Percentiles rank a stretch among this genome's conserved stretches.
Evolutionary conservation across 1,140 invertebrate genomes (phyloP).

Genomic region (Helicoverpa zea): DNA sequence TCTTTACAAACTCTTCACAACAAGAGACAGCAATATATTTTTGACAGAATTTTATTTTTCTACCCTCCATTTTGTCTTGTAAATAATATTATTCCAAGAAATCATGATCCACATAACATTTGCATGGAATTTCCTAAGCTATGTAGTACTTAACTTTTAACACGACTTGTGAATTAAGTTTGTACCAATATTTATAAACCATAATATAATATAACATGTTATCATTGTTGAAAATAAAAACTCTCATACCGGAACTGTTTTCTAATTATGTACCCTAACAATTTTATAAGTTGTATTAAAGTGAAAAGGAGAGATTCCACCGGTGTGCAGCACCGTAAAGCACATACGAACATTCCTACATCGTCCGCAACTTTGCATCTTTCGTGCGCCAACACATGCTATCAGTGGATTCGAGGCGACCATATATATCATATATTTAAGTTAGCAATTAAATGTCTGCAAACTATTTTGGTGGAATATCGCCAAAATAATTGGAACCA

Average conservation of each 20-base stretch:
- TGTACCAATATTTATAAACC: conserved; percentile 45
- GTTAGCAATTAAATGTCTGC: too few species aligned
- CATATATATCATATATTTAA: too few species aligned
- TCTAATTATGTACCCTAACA: conserved; percentile 43
- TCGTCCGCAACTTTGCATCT: too few species aligned
- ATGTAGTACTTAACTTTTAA: conserved; percentile 38
- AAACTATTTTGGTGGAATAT: too few species aligned
- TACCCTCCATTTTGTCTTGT: conserved; percentile 3
- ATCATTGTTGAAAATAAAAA: conserved; percentile 53
- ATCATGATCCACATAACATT: conserved; percentile 15
- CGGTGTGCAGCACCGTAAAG: too few species aligned
- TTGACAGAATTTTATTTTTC: not conserved
- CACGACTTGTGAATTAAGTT: conserved; percentile 38
- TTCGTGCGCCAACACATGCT: too few species aligned
- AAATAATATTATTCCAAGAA: not conserved
- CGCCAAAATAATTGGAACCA: too few species aligned
- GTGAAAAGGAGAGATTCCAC: too few species aligned
- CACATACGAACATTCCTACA: too few species aligned
- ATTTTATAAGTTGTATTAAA: not conserved
- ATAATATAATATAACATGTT: conserved; percentile 46
- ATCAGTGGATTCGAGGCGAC: too few species aligned
- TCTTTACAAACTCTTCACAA: too few species aligned
- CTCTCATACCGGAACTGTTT: conserved; percentile 27
- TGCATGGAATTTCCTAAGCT: conserved; percentile 1
- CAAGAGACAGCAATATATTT: not conserved